Evolutionary conservation across 2,113 vertebrate species (phyloP).

Genomic region (Struthidea cinerea): DNA sequence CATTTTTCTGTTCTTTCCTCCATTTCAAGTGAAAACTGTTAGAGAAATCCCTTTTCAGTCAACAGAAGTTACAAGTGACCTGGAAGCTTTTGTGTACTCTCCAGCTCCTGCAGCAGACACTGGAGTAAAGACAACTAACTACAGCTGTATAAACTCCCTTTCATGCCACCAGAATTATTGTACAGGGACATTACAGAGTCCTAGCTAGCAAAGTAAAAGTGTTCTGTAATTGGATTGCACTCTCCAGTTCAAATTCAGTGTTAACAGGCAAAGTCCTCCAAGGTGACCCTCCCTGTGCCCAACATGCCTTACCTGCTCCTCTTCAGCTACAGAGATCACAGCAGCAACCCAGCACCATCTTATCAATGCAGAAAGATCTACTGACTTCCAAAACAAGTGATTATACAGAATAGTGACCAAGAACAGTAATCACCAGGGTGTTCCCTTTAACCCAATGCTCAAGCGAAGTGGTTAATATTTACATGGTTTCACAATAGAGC

Average conservation of each 20-base stretch:
- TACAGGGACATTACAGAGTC: background rate
- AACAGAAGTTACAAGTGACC: background rate
- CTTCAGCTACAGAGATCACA: background rate
- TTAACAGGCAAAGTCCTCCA: background rate
- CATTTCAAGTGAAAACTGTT: background rate
- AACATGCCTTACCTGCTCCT: background rate
- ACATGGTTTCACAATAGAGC: slow-evolving; percentile 18
- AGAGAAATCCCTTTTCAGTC: background rate
- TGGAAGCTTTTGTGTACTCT: background rate
- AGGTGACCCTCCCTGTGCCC: background rate
- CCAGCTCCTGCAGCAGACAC: background rate
- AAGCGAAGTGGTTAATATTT: background rate
- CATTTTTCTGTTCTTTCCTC: background rate
- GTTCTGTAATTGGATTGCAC: background rate
- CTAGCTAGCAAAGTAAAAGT: background rate
- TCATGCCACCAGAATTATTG: background rate
- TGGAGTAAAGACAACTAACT: background rate
- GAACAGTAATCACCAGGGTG: background rate
- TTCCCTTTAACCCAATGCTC: slow-evolving; percentile 12
- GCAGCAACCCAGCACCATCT: background rate
- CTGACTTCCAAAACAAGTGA: background rate
- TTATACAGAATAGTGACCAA: background rate
- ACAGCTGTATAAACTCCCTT: background rate
- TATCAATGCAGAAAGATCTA: background rate
- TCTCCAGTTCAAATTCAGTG: background rate